Conservation (phyloP, 2,113 vertebrate genomes). For the Muntiacus muntjak region DNA sequence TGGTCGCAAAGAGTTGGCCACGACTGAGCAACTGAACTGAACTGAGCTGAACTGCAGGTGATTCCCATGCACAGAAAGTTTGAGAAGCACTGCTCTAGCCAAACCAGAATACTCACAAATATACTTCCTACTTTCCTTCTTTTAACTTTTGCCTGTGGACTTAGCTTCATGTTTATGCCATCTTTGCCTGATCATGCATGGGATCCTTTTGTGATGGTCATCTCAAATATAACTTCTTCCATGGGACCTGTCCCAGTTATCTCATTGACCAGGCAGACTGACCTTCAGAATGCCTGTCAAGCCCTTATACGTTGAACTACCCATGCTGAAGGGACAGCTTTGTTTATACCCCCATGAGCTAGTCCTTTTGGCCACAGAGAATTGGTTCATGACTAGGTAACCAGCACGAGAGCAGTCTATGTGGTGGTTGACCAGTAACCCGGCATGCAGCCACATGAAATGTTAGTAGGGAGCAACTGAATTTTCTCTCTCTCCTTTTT, state of each 20-base stretch:
- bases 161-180: not conserved
- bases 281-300: not conserved
- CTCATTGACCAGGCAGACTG: not conserved
- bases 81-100: not conserved
- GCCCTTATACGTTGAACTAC: not conserved
- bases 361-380: not conserved
- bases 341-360: not conserved
- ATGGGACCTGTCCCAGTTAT: not conserved
- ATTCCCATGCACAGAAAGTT: not conserved
- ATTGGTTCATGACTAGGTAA: not conserved
- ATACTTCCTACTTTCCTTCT: not conserved
- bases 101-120: not conserved
- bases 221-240: not conserved
- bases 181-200: not conserved
- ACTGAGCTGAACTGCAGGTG: not conserved
- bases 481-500: not conserved
- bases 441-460: not conserved
- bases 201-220: not conserved
- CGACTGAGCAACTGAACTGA: not conserved
- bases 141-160: not conserved
- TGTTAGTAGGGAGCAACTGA: not conserved
- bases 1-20: rapidly evolving
- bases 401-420: not conserved
- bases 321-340: not conserved
- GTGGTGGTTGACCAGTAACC: not conserved